Evolutionary conservation across 2,113 vertebrate genomes (phyloP).

Genomic region (Caracal caracal): DNA sequence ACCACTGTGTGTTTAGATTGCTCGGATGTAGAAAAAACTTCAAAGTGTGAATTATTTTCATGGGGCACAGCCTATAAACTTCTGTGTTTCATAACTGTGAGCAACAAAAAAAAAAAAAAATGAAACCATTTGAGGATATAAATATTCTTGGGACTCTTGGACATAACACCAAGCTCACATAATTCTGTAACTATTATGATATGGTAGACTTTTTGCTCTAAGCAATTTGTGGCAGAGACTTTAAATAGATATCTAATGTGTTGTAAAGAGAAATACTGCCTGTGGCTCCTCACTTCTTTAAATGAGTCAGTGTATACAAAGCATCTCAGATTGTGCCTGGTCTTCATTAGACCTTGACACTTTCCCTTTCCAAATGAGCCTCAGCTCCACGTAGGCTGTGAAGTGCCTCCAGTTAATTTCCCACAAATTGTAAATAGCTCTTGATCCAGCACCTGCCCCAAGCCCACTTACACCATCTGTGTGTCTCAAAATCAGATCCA

Average conservation of each 20-base stretch:
- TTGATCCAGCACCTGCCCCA: background rate
- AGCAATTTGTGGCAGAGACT: background rate
- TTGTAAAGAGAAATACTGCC: background rate
- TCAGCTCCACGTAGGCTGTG: background rate
- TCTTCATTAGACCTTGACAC: background rate
- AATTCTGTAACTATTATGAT: constrained; percentile 17
- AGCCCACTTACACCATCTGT: background rate
- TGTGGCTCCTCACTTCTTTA: background rate
- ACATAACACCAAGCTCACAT: background rate
- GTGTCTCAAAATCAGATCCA: background rate
- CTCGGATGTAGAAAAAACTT: constrained; percentile 33
- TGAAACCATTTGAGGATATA: constrained; percentile 7
- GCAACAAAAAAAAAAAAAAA: constrained; percentile 36
- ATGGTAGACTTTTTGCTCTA: background rate
- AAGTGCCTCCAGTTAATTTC: background rate
- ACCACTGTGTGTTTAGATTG: background rate
- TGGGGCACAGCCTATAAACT: background rate
- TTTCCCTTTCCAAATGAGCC: background rate
- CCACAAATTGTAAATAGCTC: background rate
- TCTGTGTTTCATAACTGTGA: constrained; percentile 17
- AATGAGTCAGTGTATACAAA: background rate
- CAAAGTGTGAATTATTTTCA: constrained; percentile 38
- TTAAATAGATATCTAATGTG: constrained; percentile 3
- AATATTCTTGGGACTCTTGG: constrained; percentile 58
- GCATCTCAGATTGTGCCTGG: background rate